Evolutionary conservation across 1,140 invertebrate genomes (phyloP), one percentile per base, ranked within the genome.

Genomic region (Drosophila guanche): DNA sequence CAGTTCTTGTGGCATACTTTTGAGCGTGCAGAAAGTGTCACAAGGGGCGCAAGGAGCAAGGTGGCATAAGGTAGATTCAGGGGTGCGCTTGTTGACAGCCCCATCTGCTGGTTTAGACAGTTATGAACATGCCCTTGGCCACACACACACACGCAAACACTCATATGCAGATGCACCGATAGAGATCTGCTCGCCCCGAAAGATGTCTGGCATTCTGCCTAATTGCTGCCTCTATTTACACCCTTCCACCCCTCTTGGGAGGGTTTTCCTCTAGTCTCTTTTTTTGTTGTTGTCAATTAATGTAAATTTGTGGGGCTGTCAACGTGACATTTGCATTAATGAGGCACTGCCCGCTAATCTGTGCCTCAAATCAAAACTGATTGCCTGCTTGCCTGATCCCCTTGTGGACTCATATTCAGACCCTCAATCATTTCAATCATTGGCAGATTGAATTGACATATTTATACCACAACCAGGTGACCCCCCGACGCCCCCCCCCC

Each of bases 61-160:
- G 33, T 3, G 33, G 33, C 33, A 10, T 7, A 12, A 12, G 25
- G n/a, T 22, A 27, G 47, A 48, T 62, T 42, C 27, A 22, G 16
- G 45, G 8, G 25, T 55, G 16, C 10, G 14, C n/a, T 12, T 12
- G 7, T 20, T 52, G 48, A 43, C 47, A 52, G 29, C 12, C 40
- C 40, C 50, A 45, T 43, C 51, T 48, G 63, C 66, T 69, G 63
- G 63, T 68, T 69, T 60, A 50, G 43, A 71, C 45, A 71, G 45
- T 69, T 79, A 73, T 79, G 60, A 80, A 58, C 54, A 52, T 84
- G 79, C 59, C 79, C 79, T 83, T 81, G 79, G 65, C 63, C 56
- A 54, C n/a, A 14, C 33, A 20, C 12, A 53, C 2, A 22, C 37
- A 22, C 20, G 20, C 7, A 14, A 20, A 14, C 41, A 20, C 0